Evolutionary conservation across 2,113 vertebrate genomes (phyloP).

Genomic region (Nymphicus hollandicus): DNA sequence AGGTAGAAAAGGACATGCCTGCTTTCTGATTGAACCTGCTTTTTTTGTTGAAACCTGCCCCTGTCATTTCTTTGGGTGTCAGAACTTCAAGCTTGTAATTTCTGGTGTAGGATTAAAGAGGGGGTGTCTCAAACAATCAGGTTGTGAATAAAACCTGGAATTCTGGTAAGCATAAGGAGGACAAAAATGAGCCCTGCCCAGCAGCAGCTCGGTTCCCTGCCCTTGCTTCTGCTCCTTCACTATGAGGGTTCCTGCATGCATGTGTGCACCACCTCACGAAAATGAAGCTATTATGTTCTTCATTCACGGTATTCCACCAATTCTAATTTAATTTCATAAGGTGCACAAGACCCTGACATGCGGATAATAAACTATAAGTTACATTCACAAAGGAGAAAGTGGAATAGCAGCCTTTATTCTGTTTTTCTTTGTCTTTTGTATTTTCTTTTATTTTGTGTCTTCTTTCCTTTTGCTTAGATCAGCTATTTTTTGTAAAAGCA

Average conservation of each 20-base stretch:
- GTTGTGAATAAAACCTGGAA: neutral
- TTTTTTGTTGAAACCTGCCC: neutral
- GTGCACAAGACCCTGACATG: neutral
- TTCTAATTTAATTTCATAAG: neutral
- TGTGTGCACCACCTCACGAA: neutral
- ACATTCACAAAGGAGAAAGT: neutral
- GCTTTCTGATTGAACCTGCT: neutral
- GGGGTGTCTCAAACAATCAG: neutral
- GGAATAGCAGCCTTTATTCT: neutral
- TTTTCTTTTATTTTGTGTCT: neutral
- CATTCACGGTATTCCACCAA: neutral
- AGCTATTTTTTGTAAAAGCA: neutral
- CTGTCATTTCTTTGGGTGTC: neutral
- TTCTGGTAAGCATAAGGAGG: neutral
- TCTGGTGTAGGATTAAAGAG: neutral
- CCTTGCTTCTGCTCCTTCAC: neutral
- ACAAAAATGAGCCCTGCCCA: neutral
- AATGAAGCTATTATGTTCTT: neutral
- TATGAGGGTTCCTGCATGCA: neutral
- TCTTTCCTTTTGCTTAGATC: neutral
- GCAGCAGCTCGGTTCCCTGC: neutral
- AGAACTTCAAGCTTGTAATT: neutral
- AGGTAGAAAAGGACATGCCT: neutral
- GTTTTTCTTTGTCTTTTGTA: neutral
- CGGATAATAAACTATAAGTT: neutral